Conservation (phyloP, 2,113 vertebrate species). For the Prolemur simus region DNA sequence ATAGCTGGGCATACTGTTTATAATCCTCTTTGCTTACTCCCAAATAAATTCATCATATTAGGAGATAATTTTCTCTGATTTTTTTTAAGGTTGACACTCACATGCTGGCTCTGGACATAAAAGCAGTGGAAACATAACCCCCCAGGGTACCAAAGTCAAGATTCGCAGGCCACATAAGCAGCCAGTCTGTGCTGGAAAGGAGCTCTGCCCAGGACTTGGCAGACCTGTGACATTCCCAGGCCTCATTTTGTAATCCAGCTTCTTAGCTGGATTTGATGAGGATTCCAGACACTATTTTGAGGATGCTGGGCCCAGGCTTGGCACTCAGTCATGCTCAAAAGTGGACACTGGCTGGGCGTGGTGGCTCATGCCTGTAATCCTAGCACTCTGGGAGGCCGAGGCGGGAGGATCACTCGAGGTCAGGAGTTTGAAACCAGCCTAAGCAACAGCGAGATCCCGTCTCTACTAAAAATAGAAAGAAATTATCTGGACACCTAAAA, state of each 20-base stretch:
- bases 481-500: too few species aligned
- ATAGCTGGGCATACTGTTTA: background rate
- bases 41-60: background rate
- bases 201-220: background rate
- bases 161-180: background rate
- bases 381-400: too few species aligned
- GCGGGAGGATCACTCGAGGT: too few species aligned
- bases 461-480: too few species aligned
- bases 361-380: too few species aligned
- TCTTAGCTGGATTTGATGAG: background rate
- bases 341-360: background rate
- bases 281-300: background rate
- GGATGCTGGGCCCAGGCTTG: background rate
- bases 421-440: too few species aligned
- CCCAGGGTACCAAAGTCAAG: background rate
- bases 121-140: background rate
- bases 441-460: too few species aligned
- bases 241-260: background rate
- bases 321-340: background rate
- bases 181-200: fast-evolving
- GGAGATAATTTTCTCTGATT: background rate
- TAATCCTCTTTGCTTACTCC: background rate
- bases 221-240: background rate
- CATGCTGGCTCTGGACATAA: background rate
- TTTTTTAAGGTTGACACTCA: background rate